Conservation (phyloP, 2,113 vertebrate genomes). For the Donacobius atricapilla region DNA sequence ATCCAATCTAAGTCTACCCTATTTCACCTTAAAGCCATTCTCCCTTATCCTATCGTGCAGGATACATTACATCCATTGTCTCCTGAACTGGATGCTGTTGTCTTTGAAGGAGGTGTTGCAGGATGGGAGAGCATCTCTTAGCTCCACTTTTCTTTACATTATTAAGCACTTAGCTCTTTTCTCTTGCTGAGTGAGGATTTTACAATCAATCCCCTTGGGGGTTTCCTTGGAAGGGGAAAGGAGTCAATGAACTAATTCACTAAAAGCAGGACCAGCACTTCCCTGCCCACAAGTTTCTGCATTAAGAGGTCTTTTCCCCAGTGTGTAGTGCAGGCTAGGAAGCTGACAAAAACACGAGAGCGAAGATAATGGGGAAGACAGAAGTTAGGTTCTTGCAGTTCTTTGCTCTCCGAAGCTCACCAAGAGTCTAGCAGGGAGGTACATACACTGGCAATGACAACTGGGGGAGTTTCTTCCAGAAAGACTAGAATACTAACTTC, state of each 20-base stretch:
- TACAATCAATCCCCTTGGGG: background rate
- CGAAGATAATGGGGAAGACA: background rate
- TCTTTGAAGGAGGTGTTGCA: background rate
- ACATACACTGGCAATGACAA: background rate
- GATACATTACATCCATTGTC: background rate
- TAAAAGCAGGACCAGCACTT: constrained; percentile 34
- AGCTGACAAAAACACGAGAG: background rate
- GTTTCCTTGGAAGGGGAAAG: constrained; percentile 21
- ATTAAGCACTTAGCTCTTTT: constrained; percentile 33
- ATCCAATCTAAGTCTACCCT: background rate
- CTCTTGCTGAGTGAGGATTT: background rate
- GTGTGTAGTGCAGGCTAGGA: background rate
- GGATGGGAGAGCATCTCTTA: background rate
- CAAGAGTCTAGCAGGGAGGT: background rate
- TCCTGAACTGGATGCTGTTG: background rate
- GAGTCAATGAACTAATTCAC: constrained; percentile 44
- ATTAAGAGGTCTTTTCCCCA: constrained; percentile 2
- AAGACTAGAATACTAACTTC: background rate
- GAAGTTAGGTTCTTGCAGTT: background rate
- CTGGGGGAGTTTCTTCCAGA: background rate
- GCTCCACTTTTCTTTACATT: background rate
- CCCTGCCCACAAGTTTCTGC: background rate
- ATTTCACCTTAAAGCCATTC: background rate
- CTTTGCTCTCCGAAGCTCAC: background rate
- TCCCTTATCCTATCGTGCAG: background rate